phyloP scores from a whole-genome alignment of 2,113 vertebrate genomes.

The Peromyscus polionotus region DNA sequence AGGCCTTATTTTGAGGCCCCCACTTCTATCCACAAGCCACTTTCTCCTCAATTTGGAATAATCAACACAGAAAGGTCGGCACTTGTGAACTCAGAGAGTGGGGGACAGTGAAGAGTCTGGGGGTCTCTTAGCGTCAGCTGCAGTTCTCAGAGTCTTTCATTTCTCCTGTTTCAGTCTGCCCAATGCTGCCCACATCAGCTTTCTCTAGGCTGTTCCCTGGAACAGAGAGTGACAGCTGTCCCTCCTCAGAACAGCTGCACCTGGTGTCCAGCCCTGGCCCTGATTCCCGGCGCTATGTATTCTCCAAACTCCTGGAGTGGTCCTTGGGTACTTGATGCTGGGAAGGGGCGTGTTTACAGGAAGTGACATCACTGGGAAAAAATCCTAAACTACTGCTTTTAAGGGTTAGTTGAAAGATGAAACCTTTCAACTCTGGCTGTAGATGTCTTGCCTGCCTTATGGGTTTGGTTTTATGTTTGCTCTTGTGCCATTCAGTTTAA shows the following conservation, averaged over 20 bases:
- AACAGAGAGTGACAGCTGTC: background rate
- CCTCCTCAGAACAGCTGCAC: no score
- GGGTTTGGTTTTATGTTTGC: no score
- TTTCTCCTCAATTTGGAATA: background rate
- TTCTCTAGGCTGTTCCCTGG: background rate
- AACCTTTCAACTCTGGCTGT: background rate
- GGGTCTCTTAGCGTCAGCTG: background rate
- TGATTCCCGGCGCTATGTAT: background rate
- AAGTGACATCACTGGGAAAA: background rate
- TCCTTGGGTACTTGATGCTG: background rate
- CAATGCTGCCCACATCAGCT: accelerated
- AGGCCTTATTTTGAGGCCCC: no score
- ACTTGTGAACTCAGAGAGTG: background rate
- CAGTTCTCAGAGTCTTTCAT: no score
- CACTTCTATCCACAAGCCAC: background rate
- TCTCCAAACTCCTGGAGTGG: accelerated
- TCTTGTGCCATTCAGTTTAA: background rate
- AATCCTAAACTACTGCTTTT: background rate
- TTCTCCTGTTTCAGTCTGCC: background rate
- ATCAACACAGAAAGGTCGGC: background rate
- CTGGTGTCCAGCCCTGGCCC: background rate
- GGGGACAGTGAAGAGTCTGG: accelerated
- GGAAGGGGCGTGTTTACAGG: accelerated
- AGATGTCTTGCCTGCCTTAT: accelerated
- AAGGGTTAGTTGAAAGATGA: accelerated